These are phyloP conservation scores for Pantherophis guttatus DNA, from an alignment of 2,113 vertebrate genomes.

Conservation along the genomic window DNA sequence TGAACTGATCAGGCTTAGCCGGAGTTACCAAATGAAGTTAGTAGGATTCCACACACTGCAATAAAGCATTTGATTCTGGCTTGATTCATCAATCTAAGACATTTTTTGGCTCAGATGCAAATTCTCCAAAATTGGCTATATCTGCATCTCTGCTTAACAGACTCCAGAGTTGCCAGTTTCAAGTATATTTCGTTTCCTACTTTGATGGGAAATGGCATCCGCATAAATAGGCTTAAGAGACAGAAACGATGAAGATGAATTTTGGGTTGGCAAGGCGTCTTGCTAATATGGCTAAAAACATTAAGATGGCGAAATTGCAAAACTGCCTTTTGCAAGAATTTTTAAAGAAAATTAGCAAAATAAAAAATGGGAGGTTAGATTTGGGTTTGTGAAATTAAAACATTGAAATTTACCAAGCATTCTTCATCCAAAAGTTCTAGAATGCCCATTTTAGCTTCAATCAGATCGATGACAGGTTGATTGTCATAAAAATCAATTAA, in stretches of 20 bases:
- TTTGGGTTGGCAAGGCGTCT: not conserved
- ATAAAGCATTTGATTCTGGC: too few relatives aligned
- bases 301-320: not conserved
- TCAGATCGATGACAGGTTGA: constrained; percentile 92
- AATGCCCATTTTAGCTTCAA: constrained; percentile 97
- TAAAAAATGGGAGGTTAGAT: too few relatives aligned
- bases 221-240: not conserved
- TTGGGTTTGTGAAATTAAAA: not conserved
- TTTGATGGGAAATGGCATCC: not conserved
- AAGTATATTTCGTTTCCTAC: not conserved
- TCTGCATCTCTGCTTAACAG: not conserved
- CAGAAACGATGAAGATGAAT: not conserved
- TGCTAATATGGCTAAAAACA: not conserved
- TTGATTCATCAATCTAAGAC: not conserved
- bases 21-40: not conserved
- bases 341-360: not conserved
- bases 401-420: constrained; percentile 80
- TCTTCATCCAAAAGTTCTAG: constrained; percentile 95
- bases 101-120: not conserved
- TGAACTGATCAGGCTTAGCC: not conserved
- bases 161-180: too few relatives aligned
- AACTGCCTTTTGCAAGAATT: not conserved
- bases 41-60: not conserved
- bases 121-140: not conserved
- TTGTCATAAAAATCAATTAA: constrained; percentile 98